These are phyloP conservation scores for Echinometra lucunter DNA, from an alignment of 53 echinoderm and acorn worm species.

Conservation along the genomic window DNA sequence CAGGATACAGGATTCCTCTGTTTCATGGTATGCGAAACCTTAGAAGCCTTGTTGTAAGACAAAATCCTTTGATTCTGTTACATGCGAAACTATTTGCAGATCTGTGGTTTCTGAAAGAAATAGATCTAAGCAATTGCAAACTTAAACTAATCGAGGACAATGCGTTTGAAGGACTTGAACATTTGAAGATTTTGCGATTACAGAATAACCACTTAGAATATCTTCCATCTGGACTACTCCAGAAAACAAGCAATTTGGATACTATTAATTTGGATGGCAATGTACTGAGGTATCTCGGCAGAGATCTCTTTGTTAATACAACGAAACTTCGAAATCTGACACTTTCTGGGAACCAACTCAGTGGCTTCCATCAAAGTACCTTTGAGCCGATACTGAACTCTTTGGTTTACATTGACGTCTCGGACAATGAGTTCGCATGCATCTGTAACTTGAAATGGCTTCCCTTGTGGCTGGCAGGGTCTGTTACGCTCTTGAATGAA, in stretches of 20 bases:
- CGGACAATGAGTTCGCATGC: neutral
- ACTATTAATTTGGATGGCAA: neutral
- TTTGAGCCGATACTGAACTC: neutral
- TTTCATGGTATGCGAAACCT: neutral
- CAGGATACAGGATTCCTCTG: neutral
- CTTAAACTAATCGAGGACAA: neutral
- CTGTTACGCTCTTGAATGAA: neutral
- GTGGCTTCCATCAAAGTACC: neutral
- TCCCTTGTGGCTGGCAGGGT: neutral
- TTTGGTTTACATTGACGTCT: neutral
- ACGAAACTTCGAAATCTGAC: conserved; percentile 11
- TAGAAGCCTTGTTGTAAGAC: neutral
- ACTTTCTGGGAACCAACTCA: neutral
- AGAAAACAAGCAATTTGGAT: neutral
- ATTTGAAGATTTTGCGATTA: neutral
- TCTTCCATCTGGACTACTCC: neutral
- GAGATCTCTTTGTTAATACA: neutral
- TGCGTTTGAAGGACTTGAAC: conserved; percentile 31
- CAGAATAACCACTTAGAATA: neutral
- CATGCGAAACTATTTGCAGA: neutral
- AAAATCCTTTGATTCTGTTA: neutral
- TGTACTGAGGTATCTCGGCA: neutral
- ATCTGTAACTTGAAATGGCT: conserved; percentile 29
- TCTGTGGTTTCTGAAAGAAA: neutral
- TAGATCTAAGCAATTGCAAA: conserved; percentile 21